Evolutionary conservation across 2,888 invertebrate genomes (phyloP).

Genomic region (Adelognathus sp.): DNA sequence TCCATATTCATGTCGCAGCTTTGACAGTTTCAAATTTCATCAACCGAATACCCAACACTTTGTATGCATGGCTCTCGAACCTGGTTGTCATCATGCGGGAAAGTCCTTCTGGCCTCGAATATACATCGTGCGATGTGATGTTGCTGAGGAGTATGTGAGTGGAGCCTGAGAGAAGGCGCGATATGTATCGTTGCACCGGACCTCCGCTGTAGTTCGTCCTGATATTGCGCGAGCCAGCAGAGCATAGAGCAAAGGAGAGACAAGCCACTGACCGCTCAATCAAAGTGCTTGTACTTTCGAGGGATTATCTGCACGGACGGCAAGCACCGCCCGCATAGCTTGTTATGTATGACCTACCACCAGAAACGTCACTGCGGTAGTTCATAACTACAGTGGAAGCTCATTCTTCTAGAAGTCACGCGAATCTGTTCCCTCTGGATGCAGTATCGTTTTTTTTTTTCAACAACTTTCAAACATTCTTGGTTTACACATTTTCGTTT

Average conservation of each 20-base stretch:
- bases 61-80: conserved; percentile 42
- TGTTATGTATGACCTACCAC: conserved; percentile 1
- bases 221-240: conserved; percentile 40
- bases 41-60: neutral
- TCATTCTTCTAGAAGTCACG: neutral
- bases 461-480: neutral
- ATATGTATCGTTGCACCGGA: conserved; percentile 7
- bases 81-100: conserved; percentile 5
- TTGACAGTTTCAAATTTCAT: conserved; percentile 1
- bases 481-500: too few species aligned
- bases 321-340: conserved; percentile 37
- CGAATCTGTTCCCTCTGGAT: neutral
- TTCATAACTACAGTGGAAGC: conserved; percentile 15
- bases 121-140: conserved; percentile 17
- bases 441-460: neutral
- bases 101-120: conserved; percentile 4
- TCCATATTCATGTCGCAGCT: conserved; percentile 5
- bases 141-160: neutral
- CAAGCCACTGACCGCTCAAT: conserved; percentile 36
- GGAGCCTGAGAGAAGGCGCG: conserved; percentile 40
- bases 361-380: conserved; percentile 19
- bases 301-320: conserved; percentile 36
- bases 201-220: conserved; percentile 19
- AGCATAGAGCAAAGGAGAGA: conserved; percentile 3
- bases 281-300: conserved; percentile 43